phyloP scores from a whole-genome alignment of 2,113 vertebrate species.

The Psilopsiagon aurifrons region DNA sequence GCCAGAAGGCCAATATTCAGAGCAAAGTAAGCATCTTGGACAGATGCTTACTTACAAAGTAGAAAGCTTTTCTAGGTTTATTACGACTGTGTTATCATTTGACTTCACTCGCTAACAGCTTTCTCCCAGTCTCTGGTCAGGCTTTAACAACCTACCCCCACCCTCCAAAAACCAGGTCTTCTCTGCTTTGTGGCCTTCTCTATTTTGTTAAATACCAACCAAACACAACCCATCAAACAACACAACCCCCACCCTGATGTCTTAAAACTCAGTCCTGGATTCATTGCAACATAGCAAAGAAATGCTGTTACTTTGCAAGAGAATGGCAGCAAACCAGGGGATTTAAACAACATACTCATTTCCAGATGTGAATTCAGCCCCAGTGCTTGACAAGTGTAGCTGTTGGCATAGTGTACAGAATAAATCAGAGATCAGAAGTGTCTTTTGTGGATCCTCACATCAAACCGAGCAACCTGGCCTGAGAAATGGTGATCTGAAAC shows the following conservation, averaged over 20 bases:
- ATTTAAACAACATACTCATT: not conserved
- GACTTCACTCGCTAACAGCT: not conserved
- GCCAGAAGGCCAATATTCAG: not conserved
- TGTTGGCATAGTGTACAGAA: not conserved
- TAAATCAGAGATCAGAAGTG: not conserved
- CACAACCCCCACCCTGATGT: not conserved
- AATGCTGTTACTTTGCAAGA: not conserved
- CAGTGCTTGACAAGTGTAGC: not conserved
- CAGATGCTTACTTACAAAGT: not conserved
- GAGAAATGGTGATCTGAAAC: not conserved
- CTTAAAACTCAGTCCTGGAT: not conserved
- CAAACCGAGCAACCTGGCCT: not conserved
- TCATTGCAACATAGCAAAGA: not conserved
- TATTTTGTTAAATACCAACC: not conserved
- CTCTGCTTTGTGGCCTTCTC: not conserved
- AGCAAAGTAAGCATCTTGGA: not conserved
- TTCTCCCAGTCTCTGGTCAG: not conserved
- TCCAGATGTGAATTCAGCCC: not conserved
- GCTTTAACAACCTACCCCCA: not conserved
- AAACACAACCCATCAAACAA: not conserved
- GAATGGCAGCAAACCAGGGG: not conserved
- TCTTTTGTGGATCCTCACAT: not conserved
- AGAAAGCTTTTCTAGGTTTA: not conserved
- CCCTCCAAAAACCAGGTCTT: rapidly evolving
- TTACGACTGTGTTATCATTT: not conserved